Percentiles rank a stretch among this genome's conserved stretches.
phyloP scores from a whole-genome alignment of 2,113 vertebrate genomes.

The Lipophrys pholis region DNA sequence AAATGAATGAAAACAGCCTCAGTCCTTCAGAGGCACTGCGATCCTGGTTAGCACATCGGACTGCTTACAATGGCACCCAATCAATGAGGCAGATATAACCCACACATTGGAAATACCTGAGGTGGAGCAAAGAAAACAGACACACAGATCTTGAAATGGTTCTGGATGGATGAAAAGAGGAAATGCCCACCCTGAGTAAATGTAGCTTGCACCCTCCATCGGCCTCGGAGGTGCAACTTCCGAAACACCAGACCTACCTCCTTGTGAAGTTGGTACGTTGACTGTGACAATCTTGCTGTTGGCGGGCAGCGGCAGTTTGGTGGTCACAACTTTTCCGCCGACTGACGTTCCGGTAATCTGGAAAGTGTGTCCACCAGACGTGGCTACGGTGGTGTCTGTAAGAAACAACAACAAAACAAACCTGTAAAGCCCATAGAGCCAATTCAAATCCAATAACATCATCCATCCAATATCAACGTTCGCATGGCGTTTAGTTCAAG shows the following conservation, averaged over 20 bases:
- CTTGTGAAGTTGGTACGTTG: slow-evolving; percentile 97
- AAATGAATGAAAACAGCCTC: slow-evolving; percentile 32
- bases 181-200: slow-evolving; percentile 25
- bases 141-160: slow-evolving; percentile 15
- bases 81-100: slow-evolving; percentile 45
- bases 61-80: slow-evolving; percentile 41
- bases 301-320: slow-evolving; percentile 96
- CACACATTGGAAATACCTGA: slow-evolving; percentile 43
- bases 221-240: slow-evolving; percentile 34
- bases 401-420: slow-evolving; percentile 70
- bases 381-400: slow-evolving; percentile 89
- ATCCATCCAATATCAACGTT: no score
- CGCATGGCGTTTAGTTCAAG: no score
- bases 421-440: not conserved
- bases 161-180: slow-evolving; percentile 30
- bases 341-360: slow-evolving; percentile 94
- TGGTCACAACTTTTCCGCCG: slow-evolving; percentile 95
- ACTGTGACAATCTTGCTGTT: slow-evolving; percentile 99
- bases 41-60: slow-evolving; percentile 9
- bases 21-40: not conserved
- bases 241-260: slow-evolving; percentile 88
- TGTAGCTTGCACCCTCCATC: not conserved
- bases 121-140: slow-evolving; percentile 52
- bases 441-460: not conserved
- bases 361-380: slow-evolving; percentile 93